A percentile compares a stretch with the other conserved stretches of the same genome.
phyloP scores from a whole-genome alignment of 2,113 vertebrate species.

The Melospiza melodia region DNA sequence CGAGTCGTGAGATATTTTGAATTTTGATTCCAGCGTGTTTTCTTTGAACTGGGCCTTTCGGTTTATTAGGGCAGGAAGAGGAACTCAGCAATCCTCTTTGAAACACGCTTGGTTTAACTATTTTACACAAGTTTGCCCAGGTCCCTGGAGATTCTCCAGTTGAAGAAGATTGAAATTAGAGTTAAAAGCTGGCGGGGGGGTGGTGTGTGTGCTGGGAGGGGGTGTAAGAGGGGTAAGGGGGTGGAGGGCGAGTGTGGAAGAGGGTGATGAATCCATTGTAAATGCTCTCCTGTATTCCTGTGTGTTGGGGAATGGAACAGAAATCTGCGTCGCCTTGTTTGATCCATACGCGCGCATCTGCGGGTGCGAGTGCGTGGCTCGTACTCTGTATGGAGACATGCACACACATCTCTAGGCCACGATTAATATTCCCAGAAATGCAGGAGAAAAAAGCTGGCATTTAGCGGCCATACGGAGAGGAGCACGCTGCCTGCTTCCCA shows the following conservation, averaged over 20 bases:
- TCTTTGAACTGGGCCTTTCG: slow-evolving; percentile 49
- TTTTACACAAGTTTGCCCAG: slow-evolving; percentile 57
- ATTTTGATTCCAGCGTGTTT: slow-evolving; percentile 51
- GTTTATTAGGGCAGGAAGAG: slow-evolving; percentile 28
- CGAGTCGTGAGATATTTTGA: slow-evolving; percentile 26
- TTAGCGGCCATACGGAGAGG: background rate
- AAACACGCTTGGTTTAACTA: slow-evolving; percentile 61
- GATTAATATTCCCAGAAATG: slow-evolving; percentile 2
- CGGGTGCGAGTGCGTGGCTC: background rate
- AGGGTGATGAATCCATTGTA: slow-evolving; percentile 46
- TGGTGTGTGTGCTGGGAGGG: background rate
- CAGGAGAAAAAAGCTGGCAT: background rate
- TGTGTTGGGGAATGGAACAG: background rate
- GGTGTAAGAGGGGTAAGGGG: background rate
- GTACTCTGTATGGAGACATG: background rate
- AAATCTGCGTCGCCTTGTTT: slow-evolving; percentile 2
- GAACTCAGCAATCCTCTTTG: slow-evolving; percentile 36
- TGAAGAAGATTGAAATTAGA: slow-evolving; percentile 63
- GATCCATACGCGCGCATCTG: background rate
- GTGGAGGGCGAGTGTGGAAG: slow-evolving; percentile 28
- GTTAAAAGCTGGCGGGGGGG: slow-evolving; percentile 27
- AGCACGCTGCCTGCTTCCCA: background rate
- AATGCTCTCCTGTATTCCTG: background rate
- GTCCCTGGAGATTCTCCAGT: slow-evolving; percentile 49
- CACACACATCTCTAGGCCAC: background rate